Base-by-base conservation (phyloP, 2,113 vertebrate species). In the Salvelinus fontinalis region DNA sequence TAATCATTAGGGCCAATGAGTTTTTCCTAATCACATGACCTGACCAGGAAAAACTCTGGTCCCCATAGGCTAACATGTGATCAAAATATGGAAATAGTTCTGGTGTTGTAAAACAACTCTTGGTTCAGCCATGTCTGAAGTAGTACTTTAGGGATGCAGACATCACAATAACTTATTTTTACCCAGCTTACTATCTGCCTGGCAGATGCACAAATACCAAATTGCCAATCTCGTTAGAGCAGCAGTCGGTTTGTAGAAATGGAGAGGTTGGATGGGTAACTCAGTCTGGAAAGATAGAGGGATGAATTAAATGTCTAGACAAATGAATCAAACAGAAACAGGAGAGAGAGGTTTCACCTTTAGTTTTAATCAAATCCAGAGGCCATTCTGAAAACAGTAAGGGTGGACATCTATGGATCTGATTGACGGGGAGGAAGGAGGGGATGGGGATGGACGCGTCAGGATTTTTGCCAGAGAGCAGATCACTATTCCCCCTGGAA, bases 351-450 rank as follows among this genome's bases (percentile, higher is more conserved):
- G 81, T 91, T 78, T 88, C 85, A 88, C 78, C 85, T 87, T 88
- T 80, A 85, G 73, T 75, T 91, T 90, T 90, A 90, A 91, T 91
- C 83, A 88, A 44, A 83, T 88, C 86, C 83, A 86, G 84, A 75
- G 84, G 83, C 83, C 85, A 89, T 81, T 89, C 80, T 34, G 73
- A 85, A 89, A 89, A 83, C 29, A 59, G 79, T 84, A 87, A 87
- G 84, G 27, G 75, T 78, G 79, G 73, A 81, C 51, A 54, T 54
- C 51, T 54, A 18, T 76, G 18, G 18, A 26, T n/a, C 18, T 68
- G 67, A 34, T 18, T 22, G 60, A 26, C 3, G n/a, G 24, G 60
- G 60, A 9, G 11, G 16, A 2, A 31, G 29, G 29, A 1, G 16
- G 34, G 39, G 39, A 44, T 11, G 39, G 2, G 39, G 39, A 44